Conservation (phyloP, 2,888 invertebrate genomes). For the Synergus laeviventris region DNA sequence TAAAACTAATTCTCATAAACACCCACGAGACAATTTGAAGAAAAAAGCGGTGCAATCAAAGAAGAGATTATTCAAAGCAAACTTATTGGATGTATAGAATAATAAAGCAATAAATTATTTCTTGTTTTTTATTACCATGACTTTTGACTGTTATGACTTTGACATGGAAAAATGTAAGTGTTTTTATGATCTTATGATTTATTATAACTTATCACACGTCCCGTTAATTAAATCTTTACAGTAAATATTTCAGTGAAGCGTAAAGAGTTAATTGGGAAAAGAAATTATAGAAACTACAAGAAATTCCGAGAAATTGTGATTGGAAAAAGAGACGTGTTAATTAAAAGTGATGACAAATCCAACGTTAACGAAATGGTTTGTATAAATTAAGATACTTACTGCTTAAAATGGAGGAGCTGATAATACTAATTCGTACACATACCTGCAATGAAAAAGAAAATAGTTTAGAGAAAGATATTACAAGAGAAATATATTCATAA, state of each 20-base stretch:
- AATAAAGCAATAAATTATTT: constrained; percentile 24
- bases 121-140: constrained; percentile 41
- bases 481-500: background rate
- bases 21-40: constrained; percentile 45
- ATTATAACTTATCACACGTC: constrained; percentile 2
- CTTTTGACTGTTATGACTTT: constrained; percentile 43
- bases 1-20: constrained; percentile 53
- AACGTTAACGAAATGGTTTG: background rate
- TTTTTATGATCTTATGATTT: constrained; percentile 27
- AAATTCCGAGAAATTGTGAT: background rate
- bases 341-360: background rate
- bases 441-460: background rate
- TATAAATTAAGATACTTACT: background rate
- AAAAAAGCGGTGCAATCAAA: constrained; percentile 4
- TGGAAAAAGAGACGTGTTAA: background rate
- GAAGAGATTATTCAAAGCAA: constrained; percentile 2
- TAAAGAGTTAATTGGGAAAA: constrained; percentile 1
- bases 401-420: background rate
- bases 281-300: background rate
- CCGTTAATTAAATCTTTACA: constrained; percentile 17
- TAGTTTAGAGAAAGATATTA: background rate
- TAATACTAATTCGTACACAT: background rate
- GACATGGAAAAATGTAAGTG: background rate
- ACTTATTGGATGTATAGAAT: constrained; percentile 23
- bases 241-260: background rate